Conservation (phyloP, 2,888 invertebrate species). For the Acheta domesticus region DNA sequence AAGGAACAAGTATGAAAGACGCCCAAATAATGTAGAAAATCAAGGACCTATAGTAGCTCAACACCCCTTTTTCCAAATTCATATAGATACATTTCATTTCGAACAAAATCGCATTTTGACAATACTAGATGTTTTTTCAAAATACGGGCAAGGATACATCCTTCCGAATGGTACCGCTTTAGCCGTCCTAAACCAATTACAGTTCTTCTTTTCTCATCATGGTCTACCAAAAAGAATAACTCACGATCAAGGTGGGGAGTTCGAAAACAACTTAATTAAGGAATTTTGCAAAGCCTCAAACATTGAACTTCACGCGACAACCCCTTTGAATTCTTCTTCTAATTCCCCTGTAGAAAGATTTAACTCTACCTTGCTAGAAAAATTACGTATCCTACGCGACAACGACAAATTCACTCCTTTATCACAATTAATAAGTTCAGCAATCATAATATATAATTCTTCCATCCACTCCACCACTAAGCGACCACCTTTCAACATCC, state of each 20-base stretch:
- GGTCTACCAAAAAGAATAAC: background rate
- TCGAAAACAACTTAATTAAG: background rate
- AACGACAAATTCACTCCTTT: background rate
- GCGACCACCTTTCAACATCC: background rate
- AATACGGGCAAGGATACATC: background rate
- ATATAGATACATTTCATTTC: background rate
- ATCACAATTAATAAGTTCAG: background rate
- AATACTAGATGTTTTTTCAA: background rate
- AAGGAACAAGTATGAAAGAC: background rate
- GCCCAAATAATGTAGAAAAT: background rate
- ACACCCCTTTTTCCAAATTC: background rate
- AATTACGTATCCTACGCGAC: background rate
- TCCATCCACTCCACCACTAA: background rate
- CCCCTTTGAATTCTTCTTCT: background rate
- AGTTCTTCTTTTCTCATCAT: background rate
- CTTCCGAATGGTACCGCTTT: background rate
- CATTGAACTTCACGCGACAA: background rate
- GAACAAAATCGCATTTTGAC: background rate
- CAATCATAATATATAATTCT: background rate
- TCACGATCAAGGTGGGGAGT: background rate
- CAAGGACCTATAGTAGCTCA: background rate
- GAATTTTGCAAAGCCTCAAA: background rate
- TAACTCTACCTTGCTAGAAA: background rate
- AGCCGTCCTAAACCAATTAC: background rate
- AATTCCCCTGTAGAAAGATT: background rate